Conservation (phyloP, 2,888 invertebrate genomes). For the Dorcus hopei region DNA sequence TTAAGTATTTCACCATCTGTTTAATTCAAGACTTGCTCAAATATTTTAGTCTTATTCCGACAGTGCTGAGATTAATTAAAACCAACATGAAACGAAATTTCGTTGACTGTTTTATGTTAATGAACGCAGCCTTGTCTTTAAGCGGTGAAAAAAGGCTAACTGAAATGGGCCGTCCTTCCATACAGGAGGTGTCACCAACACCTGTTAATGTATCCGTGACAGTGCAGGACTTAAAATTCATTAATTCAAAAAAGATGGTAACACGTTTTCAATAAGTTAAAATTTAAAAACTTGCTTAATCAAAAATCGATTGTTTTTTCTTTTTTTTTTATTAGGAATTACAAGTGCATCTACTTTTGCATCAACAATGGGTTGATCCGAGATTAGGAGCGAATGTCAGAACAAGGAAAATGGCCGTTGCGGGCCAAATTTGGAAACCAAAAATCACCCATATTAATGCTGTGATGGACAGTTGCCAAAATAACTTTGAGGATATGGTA, state of each 20-base stretch:
- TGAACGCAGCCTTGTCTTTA: constrained; percentile 32
- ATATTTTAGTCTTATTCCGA: too few relatives aligned
- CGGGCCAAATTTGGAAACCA: constrained; percentile 38
- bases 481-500: constrained; percentile 29
- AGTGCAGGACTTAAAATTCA: constrained; percentile 26
- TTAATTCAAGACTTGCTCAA: too few relatives aligned
- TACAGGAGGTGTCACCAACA: constrained; percentile 26
- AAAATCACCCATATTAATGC: constrained; percentile 33
- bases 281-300: background rate
- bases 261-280: constrained; percentile 1
- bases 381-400: constrained; percentile 31
- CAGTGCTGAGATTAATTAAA: too few relatives aligned
- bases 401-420: constrained; percentile 34
- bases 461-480: constrained; percentile 11
- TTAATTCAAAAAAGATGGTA: constrained; percentile 30
- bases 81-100: constrained; percentile 12
- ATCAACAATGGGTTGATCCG: constrained; percentile 36
- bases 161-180: constrained; percentile 27
- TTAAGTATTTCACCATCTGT: too few relatives aligned
- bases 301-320: too few relatives aligned
- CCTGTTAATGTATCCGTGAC: constrained; percentile 32
- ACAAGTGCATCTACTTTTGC: constrained; percentile 27
- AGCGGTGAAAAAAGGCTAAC: constrained; percentile 22
- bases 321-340: constrained; percentile 25
- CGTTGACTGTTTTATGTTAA: constrained; percentile 35